phyloP scores from a whole-genome alignment of 35 echinoderm and acorn worm genomes.

The Heliocidaris tuberculata region DNA sequence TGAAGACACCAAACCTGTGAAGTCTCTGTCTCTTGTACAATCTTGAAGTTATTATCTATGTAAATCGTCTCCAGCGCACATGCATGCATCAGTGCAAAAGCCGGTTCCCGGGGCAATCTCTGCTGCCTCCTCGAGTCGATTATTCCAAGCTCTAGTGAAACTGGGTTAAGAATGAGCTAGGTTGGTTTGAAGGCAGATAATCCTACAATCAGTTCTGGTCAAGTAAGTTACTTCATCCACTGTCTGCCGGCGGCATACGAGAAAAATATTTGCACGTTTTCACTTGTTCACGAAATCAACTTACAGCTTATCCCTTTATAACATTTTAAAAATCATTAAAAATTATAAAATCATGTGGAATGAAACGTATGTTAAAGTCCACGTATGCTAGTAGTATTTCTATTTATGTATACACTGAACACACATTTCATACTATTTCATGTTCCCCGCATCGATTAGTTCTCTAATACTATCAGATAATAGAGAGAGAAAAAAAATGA shows the following conservation, averaged over 20 bases:
- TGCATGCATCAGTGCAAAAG: neutral
- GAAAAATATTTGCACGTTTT: neutral
- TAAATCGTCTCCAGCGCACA: neutral
- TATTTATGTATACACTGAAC: no score
- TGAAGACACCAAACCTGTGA: neutral
- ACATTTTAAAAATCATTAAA: neutral
- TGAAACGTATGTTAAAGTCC: no score
- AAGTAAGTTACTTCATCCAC: neutral
- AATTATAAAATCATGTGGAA: neutral
- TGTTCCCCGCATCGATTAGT: no score
- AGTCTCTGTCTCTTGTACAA: neutral
- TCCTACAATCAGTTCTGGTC: neutral
- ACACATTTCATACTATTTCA: no score
- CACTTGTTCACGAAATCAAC: neutral
- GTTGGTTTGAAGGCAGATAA: conserved; percentile 2
- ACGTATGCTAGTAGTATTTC: no score
- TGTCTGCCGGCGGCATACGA: neutral
- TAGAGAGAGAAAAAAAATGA: no score
- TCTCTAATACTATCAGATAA: no score
- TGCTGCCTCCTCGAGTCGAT: neutral
- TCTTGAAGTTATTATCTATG: neutral
- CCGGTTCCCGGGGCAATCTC: neutral
- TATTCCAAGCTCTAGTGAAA: neutral
- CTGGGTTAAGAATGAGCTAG: neutral
- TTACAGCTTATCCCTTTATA: neutral